Conservation (phyloP, 1,140 invertebrate species). For the Argopecten irradians region DNA sequence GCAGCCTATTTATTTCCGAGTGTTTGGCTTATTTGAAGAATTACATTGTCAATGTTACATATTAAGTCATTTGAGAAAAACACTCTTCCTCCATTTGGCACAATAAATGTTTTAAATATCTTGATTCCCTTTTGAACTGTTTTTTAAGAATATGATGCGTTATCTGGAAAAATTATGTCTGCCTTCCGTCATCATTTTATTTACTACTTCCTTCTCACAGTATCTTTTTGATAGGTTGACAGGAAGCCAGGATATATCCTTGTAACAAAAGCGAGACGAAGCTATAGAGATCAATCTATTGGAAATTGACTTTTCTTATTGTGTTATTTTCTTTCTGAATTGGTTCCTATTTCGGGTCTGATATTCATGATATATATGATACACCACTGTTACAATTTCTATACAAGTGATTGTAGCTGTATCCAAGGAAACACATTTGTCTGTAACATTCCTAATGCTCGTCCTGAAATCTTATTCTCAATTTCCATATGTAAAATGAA, state of each 20-base stretch:
- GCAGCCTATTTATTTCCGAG: not conserved
- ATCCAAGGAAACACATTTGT: no score
- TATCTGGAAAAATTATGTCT: not conserved
- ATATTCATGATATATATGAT: constrained; percentile 23
- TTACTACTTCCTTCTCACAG: not conserved
- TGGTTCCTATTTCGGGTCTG: not conserved
- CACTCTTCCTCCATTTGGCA: not conserved
- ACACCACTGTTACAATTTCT: no score
- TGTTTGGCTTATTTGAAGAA: not conserved
- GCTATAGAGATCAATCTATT: not conserved
- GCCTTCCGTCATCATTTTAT: not conserved
- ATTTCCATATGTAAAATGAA: no score
- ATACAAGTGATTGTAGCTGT: no score
- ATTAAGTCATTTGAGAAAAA: not conserved
- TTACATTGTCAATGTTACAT: not conserved
- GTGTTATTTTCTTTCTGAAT: not conserved
- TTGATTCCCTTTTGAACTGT: constrained; percentile 1
- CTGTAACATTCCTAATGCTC: no score
- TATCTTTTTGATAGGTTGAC: not conserved
- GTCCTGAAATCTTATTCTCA: no score
- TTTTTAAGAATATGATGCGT: not conserved
- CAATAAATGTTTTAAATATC: not conserved
- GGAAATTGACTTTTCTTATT: not conserved
- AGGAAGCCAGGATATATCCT: not conserved
- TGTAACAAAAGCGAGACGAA: not conserved